Conservation (phyloP, 2,797 vertebrate species). For the Alfaro cultratus region DNA sequence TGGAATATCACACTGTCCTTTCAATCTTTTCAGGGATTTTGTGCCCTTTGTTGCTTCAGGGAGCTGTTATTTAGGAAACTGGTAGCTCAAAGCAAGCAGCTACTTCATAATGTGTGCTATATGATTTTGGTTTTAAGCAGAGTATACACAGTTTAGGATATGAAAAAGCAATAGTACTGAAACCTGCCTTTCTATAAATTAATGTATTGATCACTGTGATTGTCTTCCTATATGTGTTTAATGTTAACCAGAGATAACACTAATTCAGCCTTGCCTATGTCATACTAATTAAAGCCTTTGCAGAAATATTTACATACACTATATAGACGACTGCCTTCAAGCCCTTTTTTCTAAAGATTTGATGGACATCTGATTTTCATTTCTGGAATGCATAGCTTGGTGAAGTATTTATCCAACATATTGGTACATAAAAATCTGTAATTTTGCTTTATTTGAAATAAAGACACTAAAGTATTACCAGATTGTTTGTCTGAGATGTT, state of each 20-base stretch:
- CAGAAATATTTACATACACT: slow-evolving; percentile 49
- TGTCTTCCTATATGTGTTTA: slow-evolving; percentile 38
- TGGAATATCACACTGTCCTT: slow-evolving; percentile 37
- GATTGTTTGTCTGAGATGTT: slow-evolving; percentile 7
- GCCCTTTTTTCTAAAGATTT: slow-evolving; percentile 36
- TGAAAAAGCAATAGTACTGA: slow-evolving; percentile 43
- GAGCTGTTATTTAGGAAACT: slow-evolving; percentile 38
- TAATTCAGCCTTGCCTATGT: slow-evolving; percentile 43
- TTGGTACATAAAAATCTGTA: slow-evolving; percentile 15
- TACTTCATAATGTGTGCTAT: slow-evolving; percentile 15
- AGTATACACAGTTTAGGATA: slow-evolving; percentile 37
- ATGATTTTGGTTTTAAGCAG: slow-evolving; percentile 1
- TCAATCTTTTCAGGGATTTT: slow-evolving; percentile 27
- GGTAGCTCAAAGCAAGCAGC: slow-evolving; percentile 46
- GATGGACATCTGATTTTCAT: slow-evolving; percentile 25
- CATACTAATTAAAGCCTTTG: slow-evolving; percentile 50
- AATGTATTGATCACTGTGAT: slow-evolving; percentile 41
- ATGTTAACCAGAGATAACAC: slow-evolving; percentile 21
- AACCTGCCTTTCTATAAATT: slow-evolving; percentile 25
- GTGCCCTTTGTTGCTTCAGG: slow-evolving; percentile 40
- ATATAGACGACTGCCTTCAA: slow-evolving; percentile 59
- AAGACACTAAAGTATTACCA: slow-evolving; percentile 53
- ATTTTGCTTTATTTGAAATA: slow-evolving; percentile 66
- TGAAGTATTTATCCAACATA: slow-evolving; percentile 13
- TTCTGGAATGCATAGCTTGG: slow-evolving; percentile 12